phyloP scores from a whole-genome alignment of 2,888 invertebrate species.

The Podabrus alpinus region DNA sequence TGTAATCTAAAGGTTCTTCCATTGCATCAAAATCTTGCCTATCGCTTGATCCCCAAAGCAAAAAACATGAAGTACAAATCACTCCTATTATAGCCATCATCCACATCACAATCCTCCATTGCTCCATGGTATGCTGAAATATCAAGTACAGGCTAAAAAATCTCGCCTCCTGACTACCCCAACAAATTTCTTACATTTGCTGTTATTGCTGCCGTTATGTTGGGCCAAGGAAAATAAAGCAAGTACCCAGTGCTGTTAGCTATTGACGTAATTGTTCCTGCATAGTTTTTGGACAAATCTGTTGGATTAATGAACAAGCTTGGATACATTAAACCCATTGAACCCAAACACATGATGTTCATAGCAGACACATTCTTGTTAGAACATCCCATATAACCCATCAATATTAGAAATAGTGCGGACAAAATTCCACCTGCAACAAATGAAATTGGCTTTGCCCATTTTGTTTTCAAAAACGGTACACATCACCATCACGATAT shows the following conservation, averaged over 20 bases:
- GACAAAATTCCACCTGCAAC: slow-evolving; percentile 18
- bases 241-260: slow-evolving; percentile 32
- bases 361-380: background rate
- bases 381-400: slow-evolving; percentile 25
- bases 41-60: too few relatives aligned
- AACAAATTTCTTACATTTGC: slow-evolving; percentile 8
- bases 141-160: too few relatives aligned
- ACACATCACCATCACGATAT: too few relatives aligned
- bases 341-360: slow-evolving; percentile 15
- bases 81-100: too few relatives aligned
- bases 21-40: too few relatives aligned
- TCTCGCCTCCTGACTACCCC: too few relatives aligned
- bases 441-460: too few relatives aligned
- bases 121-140: too few relatives aligned
- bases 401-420: slow-evolving; percentile 12
- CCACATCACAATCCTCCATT: too few relatives aligned
- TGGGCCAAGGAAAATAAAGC: slow-evolving; percentile 22
- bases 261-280: slow-evolving; percentile 31
- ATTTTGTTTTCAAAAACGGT: too few relatives aligned
- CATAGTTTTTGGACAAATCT: slow-evolving; percentile 32
- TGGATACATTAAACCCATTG: slow-evolving; percentile 28
- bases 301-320: slow-evolving; percentile 31
- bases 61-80: too few relatives aligned
- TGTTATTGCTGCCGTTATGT: slow-evolving; percentile 21
- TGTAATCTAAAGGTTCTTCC: too few relatives aligned